Percentiles rank a stretch among this genome's conserved stretches.
These are phyloP conservation scores for Notarius quadriscutis DNA, from an alignment of 2,113 vertebrate genomes.

Conservation along the genomic window DNA sequence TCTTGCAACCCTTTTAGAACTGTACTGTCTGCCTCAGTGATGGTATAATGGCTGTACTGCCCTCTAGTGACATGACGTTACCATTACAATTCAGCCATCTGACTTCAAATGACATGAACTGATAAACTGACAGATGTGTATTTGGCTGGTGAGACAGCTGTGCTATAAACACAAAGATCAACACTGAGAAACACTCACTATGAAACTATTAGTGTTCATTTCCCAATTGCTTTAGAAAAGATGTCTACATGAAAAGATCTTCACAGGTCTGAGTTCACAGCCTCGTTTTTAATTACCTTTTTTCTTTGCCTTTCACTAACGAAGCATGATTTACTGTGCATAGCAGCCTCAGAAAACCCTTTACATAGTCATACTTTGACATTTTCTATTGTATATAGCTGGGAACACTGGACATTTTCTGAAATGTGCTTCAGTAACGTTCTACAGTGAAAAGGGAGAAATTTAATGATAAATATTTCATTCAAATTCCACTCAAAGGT, in stretches of 20 bases:
- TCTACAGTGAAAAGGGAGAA: background rate
- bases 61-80: slow-evolving; percentile 16
- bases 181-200: background rate
- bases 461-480: background rate
- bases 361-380: background rate
- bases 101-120: background rate
- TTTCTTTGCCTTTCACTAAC: background rate
- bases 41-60: slow-evolving; percentile 10
- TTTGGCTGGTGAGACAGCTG: background rate
- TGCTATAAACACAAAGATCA: background rate
- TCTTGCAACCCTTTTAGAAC: background rate
- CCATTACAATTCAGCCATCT: background rate
- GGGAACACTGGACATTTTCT: background rate
- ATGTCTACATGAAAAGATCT: background rate
- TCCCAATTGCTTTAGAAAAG: background rate
- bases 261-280: background rate
- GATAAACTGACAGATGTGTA: background rate
- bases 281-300: background rate
- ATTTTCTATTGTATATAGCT: background rate
- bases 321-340: background rate
- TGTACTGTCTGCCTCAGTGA: background rate
- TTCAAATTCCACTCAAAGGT: background rate
- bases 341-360: background rate
- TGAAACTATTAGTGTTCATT: background rate
- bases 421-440: background rate